phyloP scores from a whole-genome alignment of 2,113 vertebrate species.

The Microcebus tavaratra region DNA sequence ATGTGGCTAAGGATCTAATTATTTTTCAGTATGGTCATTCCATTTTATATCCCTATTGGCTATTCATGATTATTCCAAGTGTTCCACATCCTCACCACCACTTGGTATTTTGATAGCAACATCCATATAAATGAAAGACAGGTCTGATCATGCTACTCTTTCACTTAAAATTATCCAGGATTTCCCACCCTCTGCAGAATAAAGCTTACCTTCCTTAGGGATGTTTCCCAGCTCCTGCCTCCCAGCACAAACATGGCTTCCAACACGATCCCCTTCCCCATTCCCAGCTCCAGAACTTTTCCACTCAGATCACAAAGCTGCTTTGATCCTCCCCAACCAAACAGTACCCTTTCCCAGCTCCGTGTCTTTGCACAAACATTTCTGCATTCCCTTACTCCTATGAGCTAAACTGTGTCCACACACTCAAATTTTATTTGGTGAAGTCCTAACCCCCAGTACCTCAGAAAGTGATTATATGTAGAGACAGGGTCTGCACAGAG shows the following conservation, averaged over 20 bases:
- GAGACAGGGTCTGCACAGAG: neutral
- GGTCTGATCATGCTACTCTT: neutral
- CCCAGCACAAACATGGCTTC: neutral
- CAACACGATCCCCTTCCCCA: neutral
- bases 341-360: neutral
- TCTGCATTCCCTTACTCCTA: neutral
- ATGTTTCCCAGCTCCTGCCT: neutral
- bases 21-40: constrained; percentile 8
- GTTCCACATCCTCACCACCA: neutral
- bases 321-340: neutral
- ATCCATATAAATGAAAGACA: neutral
- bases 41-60: neutral
- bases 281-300: neutral
- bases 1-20: neutral
- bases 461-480: neutral
- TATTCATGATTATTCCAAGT: neutral
- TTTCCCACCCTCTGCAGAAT: neutral
- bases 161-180: neutral
- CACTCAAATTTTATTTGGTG: neutral
- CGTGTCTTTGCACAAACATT: neutral
- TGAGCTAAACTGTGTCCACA: neutral
- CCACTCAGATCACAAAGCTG: neutral
- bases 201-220: neutral
- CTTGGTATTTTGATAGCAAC: neutral
- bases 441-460: neutral